Evolutionary conservation across 2,888 invertebrate genomes (phyloP), one percentile per base, ranked within the genome.

Genomic region (Noctua fimbriata): DNA sequence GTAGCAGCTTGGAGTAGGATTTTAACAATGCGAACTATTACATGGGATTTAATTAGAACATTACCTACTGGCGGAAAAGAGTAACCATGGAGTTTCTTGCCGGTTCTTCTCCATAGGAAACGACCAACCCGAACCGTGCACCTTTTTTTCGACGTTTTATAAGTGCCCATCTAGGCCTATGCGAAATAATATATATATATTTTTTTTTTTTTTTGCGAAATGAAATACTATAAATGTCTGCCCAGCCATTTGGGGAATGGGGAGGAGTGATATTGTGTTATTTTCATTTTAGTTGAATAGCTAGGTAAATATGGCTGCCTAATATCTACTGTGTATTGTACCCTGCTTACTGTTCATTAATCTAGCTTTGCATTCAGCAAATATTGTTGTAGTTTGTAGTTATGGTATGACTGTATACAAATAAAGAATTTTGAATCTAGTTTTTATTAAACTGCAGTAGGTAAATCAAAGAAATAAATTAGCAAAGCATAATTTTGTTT

Each of bases 401-500:
- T 60, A 16, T 28, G 60, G 24, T 14, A 58, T 14, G 5, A 14
- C n/a, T 9, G 4, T 9, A 44, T 44, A 5, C 5, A 36, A 36
- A 36, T 36, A 36, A 36, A 36, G 36, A 36, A 36, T 36, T 5
- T 5, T 5, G 36, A 5, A 36, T 36, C 4, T 44, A 44, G 24
- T 63, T 60, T 32, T 63, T 32, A 32, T 3, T 21, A 32, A 63
- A 63, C 9, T 32, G 5, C 10, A 21, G 63, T 24, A 49, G 9
- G 16, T 6, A 47, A 77, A 74, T 69, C 12, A 78, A 76, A 82
- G 24, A 47, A 82, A 55, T 3, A 28, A 41, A 49, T 73, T 24
- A 63, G 49, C 36, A 67, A 82, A 73, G 79, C 79, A 73, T 73
- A 18, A 24, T 63, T 76, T 73, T 71, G 69, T 47, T 85, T n/a